Base-by-base conservation (phyloP, 1,140 invertebrate species). In the Eciton burchellii region DNA sequence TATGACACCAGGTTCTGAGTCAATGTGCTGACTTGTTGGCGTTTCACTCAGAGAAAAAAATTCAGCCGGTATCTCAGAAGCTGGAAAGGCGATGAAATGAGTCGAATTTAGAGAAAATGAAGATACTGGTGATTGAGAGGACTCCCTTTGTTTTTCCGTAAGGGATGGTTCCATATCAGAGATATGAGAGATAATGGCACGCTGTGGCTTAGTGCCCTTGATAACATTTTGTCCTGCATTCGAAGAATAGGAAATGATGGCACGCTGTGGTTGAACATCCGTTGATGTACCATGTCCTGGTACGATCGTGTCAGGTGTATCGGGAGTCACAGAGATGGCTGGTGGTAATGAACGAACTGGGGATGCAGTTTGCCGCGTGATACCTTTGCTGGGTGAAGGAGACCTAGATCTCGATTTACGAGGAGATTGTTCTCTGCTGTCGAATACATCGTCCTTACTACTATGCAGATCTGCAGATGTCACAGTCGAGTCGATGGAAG, bases 311-410 rank as follows among this genome's bases (percentile, higher is more conserved):
- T 89, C 81, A 6, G 84, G 81, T 6, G 82, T 89, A 56, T 94
- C 93, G 6, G 92, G 92, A 0, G 93, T 94, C 5, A 94, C 93
- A 6, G 93, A 94, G 19, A 94, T 94, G 5, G 91, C 92, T 1
- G 93, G 93, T n/a, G 93, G 93, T 21, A 94, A 76, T 14, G 91
- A 93, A 85, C 90, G 91, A 57, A 93, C 91, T n/a, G 93, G 91
- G 0, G 93, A 93, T 11, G 93, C 92, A 12, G 92, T 93, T 72
- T 93, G 91, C 16, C 91, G 85, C 6, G 90, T 60, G 45, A 65
- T 62, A 57, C 65, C 45, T 70, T 54, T 82, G 66, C 83, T 81
- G 4, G 90, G 91, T 0, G 91, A 92, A 0, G 88, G 16, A 3
- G 92, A 91, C 35, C 89, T 84, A 3, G 92, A 93, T 41, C 90